Evolutionary conservation across 2,888 invertebrate genomes (phyloP).

Genomic region (Achlya flavicornis): DNA sequence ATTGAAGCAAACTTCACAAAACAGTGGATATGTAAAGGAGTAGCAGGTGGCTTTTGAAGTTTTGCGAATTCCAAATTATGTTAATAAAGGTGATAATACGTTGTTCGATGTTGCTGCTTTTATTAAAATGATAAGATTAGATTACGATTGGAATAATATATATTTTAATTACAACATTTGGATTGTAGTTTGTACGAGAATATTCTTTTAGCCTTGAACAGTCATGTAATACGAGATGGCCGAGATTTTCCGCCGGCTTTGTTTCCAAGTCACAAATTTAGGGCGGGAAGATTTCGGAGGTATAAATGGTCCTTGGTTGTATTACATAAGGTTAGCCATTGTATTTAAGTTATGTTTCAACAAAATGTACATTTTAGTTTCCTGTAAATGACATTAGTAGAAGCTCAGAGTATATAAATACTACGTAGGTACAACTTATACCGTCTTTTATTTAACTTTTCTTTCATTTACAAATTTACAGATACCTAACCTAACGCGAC

Average conservation of each 20-base stretch:
- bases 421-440: too few species aligned
- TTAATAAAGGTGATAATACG: neutral
- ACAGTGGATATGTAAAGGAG: neutral
- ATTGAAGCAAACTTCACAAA: neutral
- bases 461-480: neutral
- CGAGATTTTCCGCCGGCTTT: neutral
- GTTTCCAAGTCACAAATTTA: conserved; percentile 5
- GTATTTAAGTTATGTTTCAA: neutral
- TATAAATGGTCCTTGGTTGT: conserved; percentile 1
- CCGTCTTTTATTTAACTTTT: neutral
- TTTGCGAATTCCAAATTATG: conserved; percentile 3
- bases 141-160: neutral
- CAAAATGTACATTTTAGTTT: neutral
- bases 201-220: neutral
- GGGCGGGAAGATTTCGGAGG: neutral
- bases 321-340: conserved; percentile 3
- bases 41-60: neutral
- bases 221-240: neutral
- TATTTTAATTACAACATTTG: neutral
- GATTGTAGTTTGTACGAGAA: neutral
- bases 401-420: too few species aligned
- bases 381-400: neutral
- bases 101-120: neutral
- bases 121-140: conserved; percentile 7
- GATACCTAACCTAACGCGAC: too few species aligned